Percentiles rank a stretch among this genome's conserved stretches.
Conservation (phyloP, 2,797 vertebrate genomes). For the Enteromius thamalakanensis region DNA sequence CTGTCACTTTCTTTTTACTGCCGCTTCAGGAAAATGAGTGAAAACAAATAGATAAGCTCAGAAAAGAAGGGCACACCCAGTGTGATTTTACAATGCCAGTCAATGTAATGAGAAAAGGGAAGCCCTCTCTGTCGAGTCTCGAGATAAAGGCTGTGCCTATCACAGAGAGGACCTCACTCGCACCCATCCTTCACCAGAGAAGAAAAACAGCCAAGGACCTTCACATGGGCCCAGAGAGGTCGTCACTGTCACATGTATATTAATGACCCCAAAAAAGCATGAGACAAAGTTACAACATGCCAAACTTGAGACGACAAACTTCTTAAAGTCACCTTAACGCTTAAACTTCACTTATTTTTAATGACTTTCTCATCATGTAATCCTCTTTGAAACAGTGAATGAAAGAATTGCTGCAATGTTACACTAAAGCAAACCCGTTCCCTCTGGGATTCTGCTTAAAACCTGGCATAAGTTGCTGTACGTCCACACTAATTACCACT, state of each 20-base stretch:
- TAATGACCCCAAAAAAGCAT: conserved; percentile 5
- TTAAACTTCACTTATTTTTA: conserved; percentile 61
- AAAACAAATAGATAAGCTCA: conserved; percentile 61
- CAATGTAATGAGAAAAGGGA: conserved; percentile 60
- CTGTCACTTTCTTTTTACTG: conserved; percentile 71
- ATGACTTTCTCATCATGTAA: conserved; percentile 68
- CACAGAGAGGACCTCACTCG: conserved; percentile 24
- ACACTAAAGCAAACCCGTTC: conserved; percentile 66
- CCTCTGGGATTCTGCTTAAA: conserved; percentile 66
- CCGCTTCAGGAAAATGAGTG: conserved; percentile 58
- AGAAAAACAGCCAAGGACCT: conserved; percentile 27
- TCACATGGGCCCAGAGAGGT: not conserved
- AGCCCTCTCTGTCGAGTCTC: conserved; percentile 40
- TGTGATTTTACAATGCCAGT: conserved; percentile 62
- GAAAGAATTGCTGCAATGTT: conserved; percentile 62
- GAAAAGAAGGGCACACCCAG: conserved; percentile 57
- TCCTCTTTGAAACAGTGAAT: conserved; percentile 69
- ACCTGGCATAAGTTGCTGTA: conserved; percentile 66
- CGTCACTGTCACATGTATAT: not conserved
- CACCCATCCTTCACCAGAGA: conserved; percentile 24
- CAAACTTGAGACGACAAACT: conserved; percentile 27
- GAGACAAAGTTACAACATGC: conserved; percentile 13
- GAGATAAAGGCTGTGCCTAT: conserved; percentile 40
- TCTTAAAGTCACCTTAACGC: conserved; percentile 63
- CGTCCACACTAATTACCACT: conserved; percentile 68